phyloP scores from a whole-genome alignment of 2,113 vertebrate genomes.

The Chlamydotis undulata region DNA sequence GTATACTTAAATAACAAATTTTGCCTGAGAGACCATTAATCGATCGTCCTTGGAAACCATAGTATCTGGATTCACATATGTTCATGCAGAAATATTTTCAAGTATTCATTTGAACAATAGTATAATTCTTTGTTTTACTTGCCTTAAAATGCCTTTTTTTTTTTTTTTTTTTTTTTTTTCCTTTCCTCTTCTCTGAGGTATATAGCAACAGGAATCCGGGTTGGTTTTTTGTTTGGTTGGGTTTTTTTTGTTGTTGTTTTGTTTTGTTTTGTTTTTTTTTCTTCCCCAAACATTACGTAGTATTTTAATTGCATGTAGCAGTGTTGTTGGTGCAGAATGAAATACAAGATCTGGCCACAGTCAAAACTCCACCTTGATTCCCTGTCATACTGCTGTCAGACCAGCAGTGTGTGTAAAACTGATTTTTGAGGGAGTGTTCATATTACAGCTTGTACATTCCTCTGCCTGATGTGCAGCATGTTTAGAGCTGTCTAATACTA shows the following conservation, averaged over 20 bases:
- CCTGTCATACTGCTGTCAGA: background rate
- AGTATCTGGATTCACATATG: background rate
- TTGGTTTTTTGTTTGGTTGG: background rate
- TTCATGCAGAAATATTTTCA: background rate
- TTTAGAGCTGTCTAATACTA: background rate
- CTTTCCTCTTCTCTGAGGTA: background rate
- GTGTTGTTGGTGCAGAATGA: background rate
- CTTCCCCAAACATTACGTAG: background rate
- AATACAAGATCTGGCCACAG: background rate
- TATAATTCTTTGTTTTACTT: background rate
- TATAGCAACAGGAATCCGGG: background rate
- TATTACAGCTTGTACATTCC: background rate
- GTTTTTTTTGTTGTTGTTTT: too few relatives aligned
- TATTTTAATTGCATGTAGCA: background rate
- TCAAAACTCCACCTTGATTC: background rate
- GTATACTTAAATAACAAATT: background rate
- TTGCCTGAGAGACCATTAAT: rapidly evolving
- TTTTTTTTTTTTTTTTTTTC: background rate
- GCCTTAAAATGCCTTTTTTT: background rate
- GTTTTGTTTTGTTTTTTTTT: too few relatives aligned
- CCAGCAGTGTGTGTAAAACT: background rate
- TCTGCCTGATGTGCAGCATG: background rate
- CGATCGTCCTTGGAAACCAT: rapidly evolving
- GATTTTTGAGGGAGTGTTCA: background rate
- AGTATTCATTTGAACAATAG: background rate